Evolutionary conservation across 2,797 vertebrate species (phyloP), one percentile per base, ranked within the genome.

Genomic region (Selene dorsalis): DNA sequence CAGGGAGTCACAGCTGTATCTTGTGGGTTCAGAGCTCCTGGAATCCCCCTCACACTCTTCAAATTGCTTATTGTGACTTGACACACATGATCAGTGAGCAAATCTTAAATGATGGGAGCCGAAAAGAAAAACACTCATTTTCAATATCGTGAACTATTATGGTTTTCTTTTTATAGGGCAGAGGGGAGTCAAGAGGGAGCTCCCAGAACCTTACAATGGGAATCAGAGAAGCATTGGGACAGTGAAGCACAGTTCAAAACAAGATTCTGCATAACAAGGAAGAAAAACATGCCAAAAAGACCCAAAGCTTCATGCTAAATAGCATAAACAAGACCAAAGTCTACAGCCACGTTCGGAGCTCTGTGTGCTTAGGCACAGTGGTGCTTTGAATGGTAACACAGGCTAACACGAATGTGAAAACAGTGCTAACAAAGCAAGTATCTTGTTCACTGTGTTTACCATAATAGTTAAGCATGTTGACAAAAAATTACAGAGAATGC

Each of bases 1-100:
- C 58, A 52, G 24, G 35, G 9, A 75, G 72, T 65, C 75, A 82
- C 71, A 84, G 82, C 79, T 74, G 80, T 69, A 80, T 79, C 78
- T 76, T 79, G 32, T 70, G 58, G 71, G 41, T 75, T 79, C 55
- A 47, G 41, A 56, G 50, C 43, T 67, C 52, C 57, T 18, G 12
- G 70, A 75, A 84, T 78, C 77, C 65, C 73, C 53, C 39, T 55
- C 71, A 79, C 47, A 57, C 74, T 63, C 22, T 26, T 73, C 76
- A 75, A 77, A 86, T 82, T 78, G 39, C 52, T 64, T 47, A 73
- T 52, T 18, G 50, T 85, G 83, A 78, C 69, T 50, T 28, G 72
- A 56, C 18, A 60, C 41, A 80, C 53, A 63, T 67, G 60, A 79
- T 79, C 67, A 48, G 45, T 38, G 22, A 28, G 28, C 32, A 28